Evolutionary conservation across 2,888 invertebrate genomes (phyloP).

Genomic region (Patella pellucida): DNA sequence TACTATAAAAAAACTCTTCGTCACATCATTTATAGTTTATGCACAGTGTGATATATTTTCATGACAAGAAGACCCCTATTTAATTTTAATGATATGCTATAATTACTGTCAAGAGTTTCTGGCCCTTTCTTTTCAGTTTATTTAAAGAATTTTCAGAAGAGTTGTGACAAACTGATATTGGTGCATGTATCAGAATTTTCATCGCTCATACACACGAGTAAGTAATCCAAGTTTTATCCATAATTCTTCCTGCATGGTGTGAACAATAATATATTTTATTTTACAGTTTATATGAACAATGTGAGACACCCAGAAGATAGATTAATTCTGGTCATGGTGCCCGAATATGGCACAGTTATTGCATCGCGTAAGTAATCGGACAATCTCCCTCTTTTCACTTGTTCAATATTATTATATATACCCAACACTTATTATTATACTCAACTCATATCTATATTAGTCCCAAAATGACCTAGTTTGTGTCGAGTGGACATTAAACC

Average conservation of each 20-base stretch:
- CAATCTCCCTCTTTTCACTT: no score
- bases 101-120: no score
- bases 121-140: conserved; percentile 37
- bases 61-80: no score
- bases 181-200: conserved; percentile 44
- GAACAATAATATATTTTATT: neutral
- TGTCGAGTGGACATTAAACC: no score
- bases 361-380: conserved; percentile 41
- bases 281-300: conserved; percentile 39
- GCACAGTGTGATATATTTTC: neutral
- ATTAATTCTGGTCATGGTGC: conserved; percentile 41
- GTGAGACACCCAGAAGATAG: conserved; percentile 31
- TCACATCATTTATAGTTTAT: no score
- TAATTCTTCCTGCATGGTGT: neutral
- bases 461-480: no score
- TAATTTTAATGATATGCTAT: no score
- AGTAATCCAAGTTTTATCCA: conserved; percentile 19
- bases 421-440: no score
- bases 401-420: no score
- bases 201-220: conserved; percentile 42
- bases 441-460: no score
- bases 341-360: conserved; percentile 41
- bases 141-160: conserved; percentile 26
- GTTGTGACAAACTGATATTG: conserved; percentile 36
- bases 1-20: no score